A percentile compares a stretch with the other conserved stretches of the same genome.
Evolutionary conservation across 2,113 vertebrate genomes (phyloP).

Genomic region (Zosterops pallidus): DNA sequence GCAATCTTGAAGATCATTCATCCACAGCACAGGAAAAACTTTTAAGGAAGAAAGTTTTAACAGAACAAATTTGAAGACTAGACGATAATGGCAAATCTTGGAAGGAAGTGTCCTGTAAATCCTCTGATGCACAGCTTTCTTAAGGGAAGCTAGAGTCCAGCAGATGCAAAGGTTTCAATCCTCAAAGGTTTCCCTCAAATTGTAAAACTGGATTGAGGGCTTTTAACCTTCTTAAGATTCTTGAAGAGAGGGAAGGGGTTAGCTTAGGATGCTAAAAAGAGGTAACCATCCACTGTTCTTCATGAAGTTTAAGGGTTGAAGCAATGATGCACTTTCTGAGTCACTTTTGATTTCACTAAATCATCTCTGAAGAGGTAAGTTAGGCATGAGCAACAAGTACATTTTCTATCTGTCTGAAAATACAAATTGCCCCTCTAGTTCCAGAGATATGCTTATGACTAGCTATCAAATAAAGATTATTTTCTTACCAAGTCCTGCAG

Average conservation of each 20-base stretch:
- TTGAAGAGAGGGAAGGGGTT: not conserved
- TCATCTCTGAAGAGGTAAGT: not conserved
- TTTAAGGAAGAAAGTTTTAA: not conserved
- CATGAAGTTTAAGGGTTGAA: not conserved
- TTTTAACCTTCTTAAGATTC: not conserved
- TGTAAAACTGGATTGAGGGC: not conserved
- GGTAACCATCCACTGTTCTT: not conserved
- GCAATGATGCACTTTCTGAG: not conserved
- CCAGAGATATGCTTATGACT: not conserved
- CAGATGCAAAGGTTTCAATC: not conserved
- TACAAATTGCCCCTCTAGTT: not conserved
- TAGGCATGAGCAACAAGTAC: not conserved
- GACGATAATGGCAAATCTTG: not conserved
- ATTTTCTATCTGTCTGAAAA: not conserved
- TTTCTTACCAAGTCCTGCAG: not conserved
- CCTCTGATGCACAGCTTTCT: not conserved
- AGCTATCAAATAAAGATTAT: constrained; percentile 16
- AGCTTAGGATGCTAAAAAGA: not conserved
- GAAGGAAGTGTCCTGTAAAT: not conserved
- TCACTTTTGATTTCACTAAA: not conserved
- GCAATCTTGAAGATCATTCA: constrained; percentile 34
- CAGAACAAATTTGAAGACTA: not conserved
- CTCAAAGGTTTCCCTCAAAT: not conserved
- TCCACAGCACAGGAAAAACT: not conserved
- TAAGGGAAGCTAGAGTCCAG: not conserved